Percentiles rank a stretch among this genome's conserved stretches.
Conservation (phyloP, 2,888 invertebrate species). For the Schizaphis graminum region DNA sequence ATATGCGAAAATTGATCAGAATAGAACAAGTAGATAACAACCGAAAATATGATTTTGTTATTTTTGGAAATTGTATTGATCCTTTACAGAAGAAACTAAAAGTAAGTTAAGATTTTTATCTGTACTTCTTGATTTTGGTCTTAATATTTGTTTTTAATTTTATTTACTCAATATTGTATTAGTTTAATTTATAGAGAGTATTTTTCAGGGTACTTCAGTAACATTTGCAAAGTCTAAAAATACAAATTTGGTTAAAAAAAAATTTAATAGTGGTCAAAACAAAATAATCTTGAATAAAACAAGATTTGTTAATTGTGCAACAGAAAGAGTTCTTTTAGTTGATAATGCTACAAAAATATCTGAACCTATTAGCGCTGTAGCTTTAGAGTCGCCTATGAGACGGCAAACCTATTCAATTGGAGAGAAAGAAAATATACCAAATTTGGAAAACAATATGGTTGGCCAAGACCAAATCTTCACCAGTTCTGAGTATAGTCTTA, state of each 20-base stretch:
- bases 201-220: conserved; percentile 28
- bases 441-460: conserved; percentile 28
- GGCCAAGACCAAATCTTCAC: not conserved
- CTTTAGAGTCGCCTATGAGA: conserved; percentile 29
- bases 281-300: conserved; percentile 46
- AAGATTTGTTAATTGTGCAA: conserved; percentile 8
- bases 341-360: not conserved
- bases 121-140: not conserved
- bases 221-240: conserved; percentile 40
- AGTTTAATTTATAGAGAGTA: not conserved
- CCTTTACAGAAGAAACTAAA: conserved; percentile 29
- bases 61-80: conserved; percentile 52
- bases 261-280: conserved; percentile 2
- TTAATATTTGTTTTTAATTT: not conserved
- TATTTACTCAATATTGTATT: not conserved
- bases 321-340: conserved; percentile 19
- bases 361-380: not conserved
- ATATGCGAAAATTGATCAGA: conserved; percentile 50
- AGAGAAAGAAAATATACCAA: conserved; percentile 66
- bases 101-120: conserved; percentile 11
- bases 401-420: conserved; percentile 65
- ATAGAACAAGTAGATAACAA: conserved; percentile 52
- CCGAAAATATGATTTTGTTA: conserved; percentile 55
- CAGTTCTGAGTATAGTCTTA: not conserved
- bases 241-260: conserved; percentile 13